Conservation (phyloP, 2,797 vertebrate species). For the Eulemur coronatus region DNA sequence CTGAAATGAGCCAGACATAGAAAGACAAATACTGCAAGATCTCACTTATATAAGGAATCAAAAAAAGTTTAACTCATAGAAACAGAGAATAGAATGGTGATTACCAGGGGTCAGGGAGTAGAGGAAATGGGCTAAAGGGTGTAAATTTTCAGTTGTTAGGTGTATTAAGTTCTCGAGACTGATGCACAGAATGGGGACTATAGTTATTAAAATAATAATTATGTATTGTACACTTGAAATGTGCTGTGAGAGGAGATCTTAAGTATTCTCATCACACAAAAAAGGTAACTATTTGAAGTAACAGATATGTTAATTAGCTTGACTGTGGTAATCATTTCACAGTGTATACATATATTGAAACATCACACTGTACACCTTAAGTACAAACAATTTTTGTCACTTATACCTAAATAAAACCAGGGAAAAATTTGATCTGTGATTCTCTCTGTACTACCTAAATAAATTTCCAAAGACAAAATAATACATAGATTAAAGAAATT, state of each 20-base stretch:
- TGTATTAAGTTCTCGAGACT: not conserved
- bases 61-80: not conserved
- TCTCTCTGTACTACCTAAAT: not conserved
- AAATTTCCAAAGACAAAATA: constrained; percentile 12
- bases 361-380: not conserved
- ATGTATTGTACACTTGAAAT: not conserved
- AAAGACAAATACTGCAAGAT: not conserved
- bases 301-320: not conserved
- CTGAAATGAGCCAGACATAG: not conserved
- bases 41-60: not conserved
- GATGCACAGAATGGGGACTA: not conserved
- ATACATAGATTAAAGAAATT: not conserved
- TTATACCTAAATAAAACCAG: not conserved
- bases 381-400: not conserved
- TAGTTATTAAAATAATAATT: not conserved
- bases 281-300: not conserved
- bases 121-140: not conserved
- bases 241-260: not conserved
- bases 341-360: not conserved
- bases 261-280: not conserved
- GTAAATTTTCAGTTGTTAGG: not conserved
- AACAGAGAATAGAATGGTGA: not conserved
- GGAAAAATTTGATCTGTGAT: not conserved
- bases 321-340: not conserved
- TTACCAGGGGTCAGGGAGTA: not conserved